Evolutionary conservation across 2,888 invertebrate genomes (phyloP), one percentile per base, ranked within the genome.

Genomic region (Orchestes rusci): DNA sequence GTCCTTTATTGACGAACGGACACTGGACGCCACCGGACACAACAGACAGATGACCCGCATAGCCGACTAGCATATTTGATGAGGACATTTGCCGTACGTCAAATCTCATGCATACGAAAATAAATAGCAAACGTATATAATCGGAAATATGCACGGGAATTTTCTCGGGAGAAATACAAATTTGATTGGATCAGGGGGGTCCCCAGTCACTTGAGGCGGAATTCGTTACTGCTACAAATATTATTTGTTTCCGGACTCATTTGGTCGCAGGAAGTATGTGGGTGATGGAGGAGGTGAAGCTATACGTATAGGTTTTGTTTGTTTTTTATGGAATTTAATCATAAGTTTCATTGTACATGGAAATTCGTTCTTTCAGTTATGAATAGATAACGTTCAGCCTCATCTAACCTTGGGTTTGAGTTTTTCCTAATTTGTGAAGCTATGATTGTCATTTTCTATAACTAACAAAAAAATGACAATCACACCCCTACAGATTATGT

Each of bases 81-180:
- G 58, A 60, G 56, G 59, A 56, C 61, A 63, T 66, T 63, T 63
- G 64, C 63, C 64, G 60, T 57, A 59, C 59, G 63, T 65, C 64
- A 55, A 56, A 58, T 56, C 63, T 65, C 64, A 64, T 65, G 64
- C 64, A 66, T 66, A 66, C 65, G 63, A 64, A 65, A 65, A 65
- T 62, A 61, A 59, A 58, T 52, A 53, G 55, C 53, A 53, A 60
- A 61, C 58, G 57, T 55, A 57, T 59, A 59, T 64, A 65, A 65
- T 66, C 64, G 64, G 61, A 59, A 60, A 64, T 61, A 59, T 48
- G 38, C 59, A 57, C 59, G 56, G 56, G 60, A 61, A 65, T 64
- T 65, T 66, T 61, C 65, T 67, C 66, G 58, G 56, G 66, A 67
- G 67, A 65, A 64, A 66, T 65, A 42, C 60, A 58, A 62, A 66